A percentile compares a stretch with the other conserved stretches of the same genome.
These are phyloP conservation scores for Polyommatus iphigenia DNA, from an alignment of 2,888 invertebrate species.

Conservation along the genomic window DNA sequence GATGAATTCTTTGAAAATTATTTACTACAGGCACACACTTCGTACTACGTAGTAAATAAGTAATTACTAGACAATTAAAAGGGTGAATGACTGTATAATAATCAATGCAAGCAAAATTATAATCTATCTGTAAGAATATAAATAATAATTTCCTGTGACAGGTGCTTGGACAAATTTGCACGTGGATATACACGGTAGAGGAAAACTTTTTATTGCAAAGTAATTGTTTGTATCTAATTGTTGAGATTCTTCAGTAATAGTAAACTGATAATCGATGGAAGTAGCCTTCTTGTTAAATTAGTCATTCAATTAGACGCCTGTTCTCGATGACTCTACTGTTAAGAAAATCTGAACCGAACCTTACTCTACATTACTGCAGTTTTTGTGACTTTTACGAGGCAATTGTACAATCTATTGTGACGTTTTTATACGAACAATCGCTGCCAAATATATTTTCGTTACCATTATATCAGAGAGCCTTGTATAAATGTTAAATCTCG, in stretches of 20 bases:
- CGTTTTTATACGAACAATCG: not conserved
- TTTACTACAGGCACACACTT: not conserved
- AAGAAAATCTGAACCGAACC: not conserved
- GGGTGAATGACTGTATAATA: not conserved
- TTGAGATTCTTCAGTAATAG: not conserved
- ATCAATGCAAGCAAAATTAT: not conserved
- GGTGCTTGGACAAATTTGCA: not conserved
- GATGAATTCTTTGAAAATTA: not conserved
- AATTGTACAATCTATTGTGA: not conserved
- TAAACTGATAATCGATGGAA: not conserved
- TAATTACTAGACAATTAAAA: not conserved
- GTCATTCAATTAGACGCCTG: not conserved
- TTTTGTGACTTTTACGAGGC: conserved; percentile 10
- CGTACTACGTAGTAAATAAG: not conserved
- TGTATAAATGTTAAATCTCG: conserved; percentile 29
- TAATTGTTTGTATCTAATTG: not conserved
- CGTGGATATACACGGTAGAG: conserved; percentile 7
- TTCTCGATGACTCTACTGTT: not conserved
- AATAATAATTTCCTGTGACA: not conserved
- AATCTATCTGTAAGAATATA: not conserved
- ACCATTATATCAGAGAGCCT: conserved; percentile 31
- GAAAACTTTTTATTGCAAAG: conserved; percentile 1
- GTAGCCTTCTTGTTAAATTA: not conserved
- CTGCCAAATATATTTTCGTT: conserved; percentile 25
- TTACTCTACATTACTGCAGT: not conserved